A percentile compares a stretch with the other conserved stretches of the same genome.
phyloP scores from a whole-genome alignment of 2,888 invertebrate genomes.

The Phasia obesa region DNA sequence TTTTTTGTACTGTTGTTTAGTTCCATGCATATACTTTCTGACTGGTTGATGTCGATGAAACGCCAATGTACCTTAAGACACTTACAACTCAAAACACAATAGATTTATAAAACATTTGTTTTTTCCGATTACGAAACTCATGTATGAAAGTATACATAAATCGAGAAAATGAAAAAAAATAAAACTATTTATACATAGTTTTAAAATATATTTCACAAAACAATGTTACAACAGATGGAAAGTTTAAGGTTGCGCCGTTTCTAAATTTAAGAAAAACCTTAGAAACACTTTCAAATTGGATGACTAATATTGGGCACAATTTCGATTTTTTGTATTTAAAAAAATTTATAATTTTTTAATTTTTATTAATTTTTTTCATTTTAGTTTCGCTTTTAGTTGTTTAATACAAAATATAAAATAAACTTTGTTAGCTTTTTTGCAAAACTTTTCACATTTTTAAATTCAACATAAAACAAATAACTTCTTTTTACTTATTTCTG shows the following conservation, averaged over 20 bases:
- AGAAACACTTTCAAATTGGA: conserved; percentile 14
- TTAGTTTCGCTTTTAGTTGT: neutral
- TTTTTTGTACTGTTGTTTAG: conserved; percentile 8
- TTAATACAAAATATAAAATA: too few species aligned
- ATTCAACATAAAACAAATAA: too few species aligned
- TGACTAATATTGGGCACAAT: conserved; percentile 30
- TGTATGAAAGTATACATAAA: too few species aligned
- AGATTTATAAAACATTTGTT: too few species aligned
- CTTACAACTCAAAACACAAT: conserved; percentile 20
- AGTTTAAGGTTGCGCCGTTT: neutral
- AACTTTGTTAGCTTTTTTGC: too few species aligned
- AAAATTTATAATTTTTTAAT: neutral
- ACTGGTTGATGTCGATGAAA: conserved; percentile 9
- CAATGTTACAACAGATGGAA: too few species aligned
- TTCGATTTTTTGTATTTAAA: neutral
- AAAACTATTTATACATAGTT: neutral
- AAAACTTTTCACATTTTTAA: too few species aligned
- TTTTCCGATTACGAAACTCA: too few species aligned
- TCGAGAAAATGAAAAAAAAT: neutral
- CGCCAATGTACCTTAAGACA: conserved; percentile 48
- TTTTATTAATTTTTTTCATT: neutral
- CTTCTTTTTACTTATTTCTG: neutral
- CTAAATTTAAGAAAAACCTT: neutral
- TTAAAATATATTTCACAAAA: too few species aligned
- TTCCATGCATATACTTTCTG: conserved; percentile 61